Percentiles rank a stretch among this genome's conserved stretches.
These are phyloP conservation scores for Chloropsis hardwickii DNA, from an alignment of 2,113 vertebrate species.

Conservation along the genomic window DNA sequence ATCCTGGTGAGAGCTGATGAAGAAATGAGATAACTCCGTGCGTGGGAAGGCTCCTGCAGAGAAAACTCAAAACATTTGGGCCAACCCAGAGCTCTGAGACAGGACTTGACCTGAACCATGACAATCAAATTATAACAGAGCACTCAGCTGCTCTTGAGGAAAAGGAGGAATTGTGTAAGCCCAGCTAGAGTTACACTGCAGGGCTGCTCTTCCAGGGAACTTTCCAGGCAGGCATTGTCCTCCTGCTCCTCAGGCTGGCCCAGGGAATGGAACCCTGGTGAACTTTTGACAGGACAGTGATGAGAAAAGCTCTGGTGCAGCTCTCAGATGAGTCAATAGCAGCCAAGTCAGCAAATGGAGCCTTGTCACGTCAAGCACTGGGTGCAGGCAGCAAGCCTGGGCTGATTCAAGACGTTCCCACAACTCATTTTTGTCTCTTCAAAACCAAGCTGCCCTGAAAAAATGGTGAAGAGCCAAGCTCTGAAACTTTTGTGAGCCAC, in stretches of 20 bases:
- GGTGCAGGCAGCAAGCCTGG: neutral
- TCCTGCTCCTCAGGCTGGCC: neutral
- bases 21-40: neutral
- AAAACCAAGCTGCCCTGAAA: neutral
- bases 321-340: neutral
- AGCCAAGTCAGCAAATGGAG: neutral
- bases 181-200: neutral
- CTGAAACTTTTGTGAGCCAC: fast-evolving
- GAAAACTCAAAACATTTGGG: neutral
- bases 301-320: neutral
- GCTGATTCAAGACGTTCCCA: neutral
- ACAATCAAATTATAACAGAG: neutral
- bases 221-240: neutral
- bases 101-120: neutral
- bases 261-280: neutral
- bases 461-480: neutral
- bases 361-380: neutral
- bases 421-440: neutral
- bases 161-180: neutral
- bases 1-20: neutral
- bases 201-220: neutral
- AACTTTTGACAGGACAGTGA: neutral
- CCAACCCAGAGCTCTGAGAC: neutral
- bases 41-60: neutral
- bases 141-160: slow-evolving; percentile 25